Evolutionary conservation across 2,888 invertebrate species (phyloP).

Genomic region (Lepeophtheirus nordmannii): DNA sequence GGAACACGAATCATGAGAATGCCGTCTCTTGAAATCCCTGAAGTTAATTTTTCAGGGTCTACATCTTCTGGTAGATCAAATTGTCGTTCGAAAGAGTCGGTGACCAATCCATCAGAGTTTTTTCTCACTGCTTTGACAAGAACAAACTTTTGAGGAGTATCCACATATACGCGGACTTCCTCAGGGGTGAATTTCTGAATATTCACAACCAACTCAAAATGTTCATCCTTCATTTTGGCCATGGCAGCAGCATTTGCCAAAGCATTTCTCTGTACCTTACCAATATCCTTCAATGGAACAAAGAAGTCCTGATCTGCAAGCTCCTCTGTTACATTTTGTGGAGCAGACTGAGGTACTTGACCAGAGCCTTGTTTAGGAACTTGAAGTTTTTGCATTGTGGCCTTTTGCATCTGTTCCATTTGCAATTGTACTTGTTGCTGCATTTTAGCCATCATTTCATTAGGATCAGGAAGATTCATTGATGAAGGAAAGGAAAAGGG

Average conservation of each 20-base stretch:
- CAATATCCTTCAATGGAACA: conserved; percentile 20
- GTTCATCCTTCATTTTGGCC: conserved; percentile 24
- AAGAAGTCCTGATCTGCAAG: conserved; percentile 21
- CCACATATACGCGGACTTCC: conserved; percentile 19
- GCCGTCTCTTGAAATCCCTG: conserved; percentile 24
- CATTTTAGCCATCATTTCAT: conserved; percentile 25
- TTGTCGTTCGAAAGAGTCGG: conserved; percentile 16
- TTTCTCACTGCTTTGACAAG: conserved; percentile 12
- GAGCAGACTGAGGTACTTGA: background rate
- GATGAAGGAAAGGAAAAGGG: conserved; percentile 17
- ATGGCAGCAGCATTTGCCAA: conserved; percentile 24
- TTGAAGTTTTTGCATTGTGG: conserved; percentile 18
- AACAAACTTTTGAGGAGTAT: background rate
- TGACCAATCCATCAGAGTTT: conserved; percentile 15
- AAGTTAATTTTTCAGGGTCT: conserved; percentile 14
- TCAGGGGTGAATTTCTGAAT: conserved; percentile 23
- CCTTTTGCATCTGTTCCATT: conserved; percentile 22
- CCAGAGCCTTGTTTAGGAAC: background rate
- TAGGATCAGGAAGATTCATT: conserved; percentile 14
- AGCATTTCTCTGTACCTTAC: conserved; percentile 15
- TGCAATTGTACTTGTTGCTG: conserved; percentile 21
- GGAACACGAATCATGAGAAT: conserved; percentile 24
- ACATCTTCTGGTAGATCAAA: conserved; percentile 24
- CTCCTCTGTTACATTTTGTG: background rate
- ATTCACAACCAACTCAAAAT: conserved; percentile 24